phyloP scores from a whole-genome alignment of 2,113 vertebrate genomes.

The Merops nubicus region DNA sequence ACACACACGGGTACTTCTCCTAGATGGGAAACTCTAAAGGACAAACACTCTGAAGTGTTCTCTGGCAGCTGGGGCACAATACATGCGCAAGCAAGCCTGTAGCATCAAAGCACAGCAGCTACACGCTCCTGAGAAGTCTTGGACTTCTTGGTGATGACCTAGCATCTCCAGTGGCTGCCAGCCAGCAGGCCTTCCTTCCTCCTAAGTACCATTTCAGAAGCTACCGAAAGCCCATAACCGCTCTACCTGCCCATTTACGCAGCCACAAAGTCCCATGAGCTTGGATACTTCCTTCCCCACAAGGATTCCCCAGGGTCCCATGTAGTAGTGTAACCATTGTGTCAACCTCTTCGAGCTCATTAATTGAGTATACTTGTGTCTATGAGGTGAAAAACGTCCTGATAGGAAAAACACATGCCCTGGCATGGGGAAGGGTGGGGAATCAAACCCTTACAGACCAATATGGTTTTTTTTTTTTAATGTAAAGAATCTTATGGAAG shows the following conservation, averaged over 20 bases:
- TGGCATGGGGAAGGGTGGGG: fast-evolving
- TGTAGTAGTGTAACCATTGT: background rate
- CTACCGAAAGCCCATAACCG: background rate
- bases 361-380: background rate
- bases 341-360: background rate
- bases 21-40: background rate
- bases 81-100: background rate
- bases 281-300: background rate
- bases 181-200: background rate
- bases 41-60: background rate
- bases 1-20: background rate
- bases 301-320: background rate
- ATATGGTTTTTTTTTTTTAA: background rate
- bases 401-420: background rate
- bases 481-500: background rate
- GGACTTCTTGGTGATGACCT: background rate
- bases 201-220: background rate
- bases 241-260: background rate
- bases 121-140: background rate
- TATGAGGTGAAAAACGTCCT: background rate
- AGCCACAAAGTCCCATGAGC: fast-evolving
- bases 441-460: background rate
- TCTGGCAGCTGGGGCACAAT: background rate
- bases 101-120: background rate
- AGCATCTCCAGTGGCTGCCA: background rate